Conservation (phyloP, 2,797 vertebrate species). For the Pipistrellus nathusii region DNA sequence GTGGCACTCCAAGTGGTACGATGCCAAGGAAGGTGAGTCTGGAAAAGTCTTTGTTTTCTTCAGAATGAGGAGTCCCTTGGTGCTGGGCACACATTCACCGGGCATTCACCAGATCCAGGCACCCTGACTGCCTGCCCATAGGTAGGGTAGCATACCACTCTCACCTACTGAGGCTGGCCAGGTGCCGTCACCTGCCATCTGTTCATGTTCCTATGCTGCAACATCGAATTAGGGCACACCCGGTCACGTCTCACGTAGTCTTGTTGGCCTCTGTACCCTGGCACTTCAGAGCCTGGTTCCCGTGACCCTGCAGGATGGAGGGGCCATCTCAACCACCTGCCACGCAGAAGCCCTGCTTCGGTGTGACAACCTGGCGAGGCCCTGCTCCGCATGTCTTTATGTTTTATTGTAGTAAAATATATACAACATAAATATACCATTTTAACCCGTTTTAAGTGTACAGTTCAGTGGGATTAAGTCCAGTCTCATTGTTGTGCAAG, state of each 20-base stretch:
- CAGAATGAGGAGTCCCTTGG: rapidly evolving
- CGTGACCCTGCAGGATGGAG: rapidly evolving
- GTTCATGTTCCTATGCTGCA: background rate
- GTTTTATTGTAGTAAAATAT: background rate
- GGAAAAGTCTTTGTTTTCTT: rapidly evolving
- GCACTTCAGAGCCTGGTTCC: background rate
- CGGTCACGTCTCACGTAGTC: background rate
- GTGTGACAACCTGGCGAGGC: background rate
- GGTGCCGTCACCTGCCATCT: background rate
- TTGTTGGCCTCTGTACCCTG: background rate
- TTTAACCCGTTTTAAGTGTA: background rate
- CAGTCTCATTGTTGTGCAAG: rapidly evolving
- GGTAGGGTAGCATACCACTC: background rate
- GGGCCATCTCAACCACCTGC: no score
- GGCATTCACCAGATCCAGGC: background rate
- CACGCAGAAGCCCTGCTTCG: background rate
- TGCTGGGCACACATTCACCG: background rate
- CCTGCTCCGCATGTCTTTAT: no score
- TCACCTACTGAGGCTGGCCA: background rate
- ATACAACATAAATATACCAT: background rate
- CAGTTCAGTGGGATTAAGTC: background rate
- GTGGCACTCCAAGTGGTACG: constrained; percentile 91
- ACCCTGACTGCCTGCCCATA: background rate
- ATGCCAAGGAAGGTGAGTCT: constrained; percentile 92
- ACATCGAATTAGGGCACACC: background rate